Evolutionary conservation across 2,113 vertebrate species (phyloP).

Genomic region (Syrrhaptes paradoxus): DNA sequence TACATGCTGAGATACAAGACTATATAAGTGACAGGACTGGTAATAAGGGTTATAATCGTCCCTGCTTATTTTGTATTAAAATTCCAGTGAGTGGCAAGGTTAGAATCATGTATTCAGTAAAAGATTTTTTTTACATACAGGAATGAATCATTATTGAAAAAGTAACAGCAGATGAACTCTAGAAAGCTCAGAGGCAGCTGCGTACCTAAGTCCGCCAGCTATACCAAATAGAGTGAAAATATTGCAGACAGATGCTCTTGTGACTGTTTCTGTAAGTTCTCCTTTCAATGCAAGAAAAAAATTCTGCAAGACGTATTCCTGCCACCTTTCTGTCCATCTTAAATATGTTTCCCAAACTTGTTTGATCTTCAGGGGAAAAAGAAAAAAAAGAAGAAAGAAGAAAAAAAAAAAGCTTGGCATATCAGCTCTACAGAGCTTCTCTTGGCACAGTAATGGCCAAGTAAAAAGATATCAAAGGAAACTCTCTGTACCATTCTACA

Average conservation of each 20-base stretch:
- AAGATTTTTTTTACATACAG: neutral
- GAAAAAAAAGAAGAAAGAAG: too few relatives aligned
- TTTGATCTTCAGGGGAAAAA: neutral
- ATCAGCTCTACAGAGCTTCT: neutral
- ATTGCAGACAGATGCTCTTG: neutral
- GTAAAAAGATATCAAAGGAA: neutral
- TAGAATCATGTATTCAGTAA: neutral
- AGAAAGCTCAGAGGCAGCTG: neutral
- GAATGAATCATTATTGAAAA: neutral
- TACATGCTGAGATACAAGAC: neutral
- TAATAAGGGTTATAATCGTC: neutral
- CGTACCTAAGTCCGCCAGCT: neutral
- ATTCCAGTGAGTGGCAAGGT: neutral
- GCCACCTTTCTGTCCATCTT: neutral
- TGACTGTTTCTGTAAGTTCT: neutral
- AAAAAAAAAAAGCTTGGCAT: too few relatives aligned
- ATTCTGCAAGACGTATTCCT: rapidly evolving
- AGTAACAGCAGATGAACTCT: neutral
- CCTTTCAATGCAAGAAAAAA: neutral
- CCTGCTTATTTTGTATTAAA: neutral
- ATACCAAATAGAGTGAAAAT: neutral
- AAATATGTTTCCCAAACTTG: neutral
- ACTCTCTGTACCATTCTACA: neutral
- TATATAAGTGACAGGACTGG: neutral
- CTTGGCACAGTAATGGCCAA: neutral